These are phyloP conservation scores for Platycheirus rosarum DNA, from an alignment of 2,888 invertebrate genomes.

Conservation along the genomic window DNA sequence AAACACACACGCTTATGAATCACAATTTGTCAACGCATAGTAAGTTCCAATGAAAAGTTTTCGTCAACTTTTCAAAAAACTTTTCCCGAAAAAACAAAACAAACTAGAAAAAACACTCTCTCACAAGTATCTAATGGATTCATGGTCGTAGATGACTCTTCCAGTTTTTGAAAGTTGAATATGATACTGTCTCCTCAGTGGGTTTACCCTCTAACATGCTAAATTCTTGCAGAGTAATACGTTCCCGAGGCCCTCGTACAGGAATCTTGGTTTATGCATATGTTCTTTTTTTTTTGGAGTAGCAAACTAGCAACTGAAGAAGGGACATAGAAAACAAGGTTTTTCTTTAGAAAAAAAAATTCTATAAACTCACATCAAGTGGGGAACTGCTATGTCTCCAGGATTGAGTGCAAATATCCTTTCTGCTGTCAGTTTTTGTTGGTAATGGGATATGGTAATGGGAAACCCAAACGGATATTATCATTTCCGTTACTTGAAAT, in stretches of 20 bases:
- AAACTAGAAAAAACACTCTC: constrained; percentile 1
- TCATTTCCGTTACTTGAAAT: constrained; percentile 74
- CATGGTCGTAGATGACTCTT: constrained; percentile 29
- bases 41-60: constrained; percentile 50
- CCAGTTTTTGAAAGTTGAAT: constrained; percentile 34
- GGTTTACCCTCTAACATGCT: constrained; percentile 41
- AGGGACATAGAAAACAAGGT: constrained; percentile 20
- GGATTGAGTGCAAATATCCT: constrained; percentile 72
- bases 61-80: constrained; percentile 37
- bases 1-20: constrained; percentile 49
- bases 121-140: constrained; percentile 29
- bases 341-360: no score
- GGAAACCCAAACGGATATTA: constrained; percentile 73
- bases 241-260: constrained; percentile 9
- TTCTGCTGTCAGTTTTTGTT: constrained; percentile 71
- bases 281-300: constrained; percentile 17
- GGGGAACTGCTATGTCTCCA: constrained; percentile 55
- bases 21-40: constrained; percentile 60
- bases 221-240: constrained; percentile 33
- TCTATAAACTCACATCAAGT: constrained; percentile 53
- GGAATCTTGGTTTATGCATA: constrained; percentile 62
- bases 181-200: constrained; percentile 49
- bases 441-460: constrained; percentile 74
- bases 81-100: background rate
- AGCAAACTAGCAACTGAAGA: background rate